phyloP scores from a whole-genome alignment of 2,113 vertebrate genomes.

The Phylloscopus whistleri region DNA sequence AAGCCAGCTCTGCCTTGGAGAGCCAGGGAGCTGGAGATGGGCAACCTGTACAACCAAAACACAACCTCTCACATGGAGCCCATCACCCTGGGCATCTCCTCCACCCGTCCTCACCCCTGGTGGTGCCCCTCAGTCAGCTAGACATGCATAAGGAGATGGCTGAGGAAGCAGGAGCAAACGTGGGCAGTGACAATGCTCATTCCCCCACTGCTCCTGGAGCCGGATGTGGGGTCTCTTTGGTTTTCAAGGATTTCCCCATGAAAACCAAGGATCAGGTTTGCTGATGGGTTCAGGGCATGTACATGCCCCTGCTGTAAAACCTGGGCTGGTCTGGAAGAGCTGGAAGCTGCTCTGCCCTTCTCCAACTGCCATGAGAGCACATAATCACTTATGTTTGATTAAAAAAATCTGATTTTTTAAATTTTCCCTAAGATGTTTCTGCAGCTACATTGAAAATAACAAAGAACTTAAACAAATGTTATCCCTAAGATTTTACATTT shows the following conservation, averaged over 20 bases:
- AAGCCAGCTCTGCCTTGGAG: not conserved
- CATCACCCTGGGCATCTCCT: not conserved
- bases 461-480: not conserved
- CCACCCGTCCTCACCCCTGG: not conserved
- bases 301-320: rapidly evolving
- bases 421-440: not conserved
- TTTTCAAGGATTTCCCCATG: not conserved
- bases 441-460: not conserved
- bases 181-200: rapidly evolving
- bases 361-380: not conserved
- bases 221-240: rapidly evolving
- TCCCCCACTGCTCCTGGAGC: not conserved
- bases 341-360: not conserved
- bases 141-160: not conserved
- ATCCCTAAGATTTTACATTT: not conserved
- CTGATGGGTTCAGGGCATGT: rapidly evolving
- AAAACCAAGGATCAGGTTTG: not conserved
- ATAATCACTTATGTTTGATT: not conserved
- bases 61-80: rapidly evolving
- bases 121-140: not conserved
- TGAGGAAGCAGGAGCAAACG: not conserved
- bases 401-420: not conserved
- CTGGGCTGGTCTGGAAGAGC: not conserved
- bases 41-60: not conserved
- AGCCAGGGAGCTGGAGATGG: not conserved